These are phyloP conservation scores for Xiphophorus couchianus DNA, from an alignment of 2,113 vertebrate species.

Conservation along the genomic window DNA sequence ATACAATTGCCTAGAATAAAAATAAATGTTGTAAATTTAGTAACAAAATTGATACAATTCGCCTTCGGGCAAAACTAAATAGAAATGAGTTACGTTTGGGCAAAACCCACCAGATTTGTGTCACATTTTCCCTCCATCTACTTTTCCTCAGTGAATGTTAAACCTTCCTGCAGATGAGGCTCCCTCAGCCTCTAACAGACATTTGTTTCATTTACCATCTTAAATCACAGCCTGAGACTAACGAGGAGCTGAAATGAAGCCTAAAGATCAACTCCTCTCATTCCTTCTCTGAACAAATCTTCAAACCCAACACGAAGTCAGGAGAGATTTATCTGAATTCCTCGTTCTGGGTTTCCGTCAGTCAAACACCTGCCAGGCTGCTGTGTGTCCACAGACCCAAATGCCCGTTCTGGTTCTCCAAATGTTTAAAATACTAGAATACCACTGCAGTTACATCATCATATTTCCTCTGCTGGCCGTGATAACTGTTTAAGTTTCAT, in stretches of 20 bases:
- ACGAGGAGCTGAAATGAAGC: slow-evolving; percentile 1
- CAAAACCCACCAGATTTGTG: too few species aligned
- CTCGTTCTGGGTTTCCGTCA: slow-evolving; percentile 6
- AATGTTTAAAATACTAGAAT: slow-evolving; percentile 41
- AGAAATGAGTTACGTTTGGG: too few species aligned
- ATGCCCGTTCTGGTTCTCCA: background rate
- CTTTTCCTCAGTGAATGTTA: too few species aligned
- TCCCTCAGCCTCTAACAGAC: too few species aligned
- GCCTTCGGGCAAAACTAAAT: too few species aligned
- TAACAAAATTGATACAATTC: too few species aligned
- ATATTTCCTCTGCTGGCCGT: background rate
- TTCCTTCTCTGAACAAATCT: slow-evolving; percentile 33
- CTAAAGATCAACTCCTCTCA: background rate
- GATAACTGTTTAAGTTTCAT: slow-evolving; percentile 5
- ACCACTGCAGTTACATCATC: background rate
- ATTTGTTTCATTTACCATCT: background rate
- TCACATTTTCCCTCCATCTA: too few species aligned
- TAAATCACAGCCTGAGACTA: slow-evolving; percentile 5
- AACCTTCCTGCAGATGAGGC: too few species aligned
- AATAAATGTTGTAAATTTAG: too few species aligned
- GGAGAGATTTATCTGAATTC: slow-evolving; percentile 26
- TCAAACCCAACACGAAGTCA: slow-evolving; percentile 18
- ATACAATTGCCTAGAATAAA: too few species aligned
- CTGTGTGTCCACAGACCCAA: background rate
- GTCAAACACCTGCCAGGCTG: slow-evolving; percentile 27